A percentile compares a stretch with the other conserved stretches of the same genome.
Conservation (phyloP, 2,888 invertebrate species). For the Stegana nigrithorax region DNA sequence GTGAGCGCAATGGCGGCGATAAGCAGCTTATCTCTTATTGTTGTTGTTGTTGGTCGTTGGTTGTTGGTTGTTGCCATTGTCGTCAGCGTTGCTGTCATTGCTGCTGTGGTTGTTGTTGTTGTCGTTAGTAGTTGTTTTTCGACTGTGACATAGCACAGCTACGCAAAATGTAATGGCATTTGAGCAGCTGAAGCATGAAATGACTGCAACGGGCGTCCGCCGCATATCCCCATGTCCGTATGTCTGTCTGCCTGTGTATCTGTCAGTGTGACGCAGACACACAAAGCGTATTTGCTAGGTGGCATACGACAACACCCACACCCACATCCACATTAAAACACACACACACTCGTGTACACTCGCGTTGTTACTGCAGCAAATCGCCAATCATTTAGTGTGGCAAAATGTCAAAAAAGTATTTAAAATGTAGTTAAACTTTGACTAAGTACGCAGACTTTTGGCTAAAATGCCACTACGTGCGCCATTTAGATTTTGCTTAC, state of each 20-base stretch:
- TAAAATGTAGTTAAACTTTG: constrained; percentile 9
- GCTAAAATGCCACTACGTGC: background rate
- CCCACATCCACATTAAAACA: background rate
- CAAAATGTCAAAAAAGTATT: background rate
- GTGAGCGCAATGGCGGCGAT: constrained; percentile 41
- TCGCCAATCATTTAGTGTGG: too few species aligned
- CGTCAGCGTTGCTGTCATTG: background rate
- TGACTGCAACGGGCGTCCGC: background rate
- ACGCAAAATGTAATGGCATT: constrained; percentile 35
- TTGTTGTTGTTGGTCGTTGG: constrained; percentile 14
- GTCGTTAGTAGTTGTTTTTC: background rate
- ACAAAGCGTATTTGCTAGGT: background rate
- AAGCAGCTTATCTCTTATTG: constrained; percentile 59
- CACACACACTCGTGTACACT: background rate
- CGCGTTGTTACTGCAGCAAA: background rate
- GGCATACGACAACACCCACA: background rate
- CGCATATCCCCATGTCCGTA: too few species aligned
- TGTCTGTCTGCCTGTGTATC: background rate
- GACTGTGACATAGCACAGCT: background rate
- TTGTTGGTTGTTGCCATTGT: background rate
- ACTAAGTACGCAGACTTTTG: background rate
- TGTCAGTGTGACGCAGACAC: background rate
- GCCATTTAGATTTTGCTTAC: too few species aligned
- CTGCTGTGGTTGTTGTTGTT: background rate
- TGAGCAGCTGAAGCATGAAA: constrained; percentile 11